These are phyloP conservation scores for Dasypogon diadema DNA, from an alignment of 2,888 invertebrate species.

Conservation along the genomic window DNA sequence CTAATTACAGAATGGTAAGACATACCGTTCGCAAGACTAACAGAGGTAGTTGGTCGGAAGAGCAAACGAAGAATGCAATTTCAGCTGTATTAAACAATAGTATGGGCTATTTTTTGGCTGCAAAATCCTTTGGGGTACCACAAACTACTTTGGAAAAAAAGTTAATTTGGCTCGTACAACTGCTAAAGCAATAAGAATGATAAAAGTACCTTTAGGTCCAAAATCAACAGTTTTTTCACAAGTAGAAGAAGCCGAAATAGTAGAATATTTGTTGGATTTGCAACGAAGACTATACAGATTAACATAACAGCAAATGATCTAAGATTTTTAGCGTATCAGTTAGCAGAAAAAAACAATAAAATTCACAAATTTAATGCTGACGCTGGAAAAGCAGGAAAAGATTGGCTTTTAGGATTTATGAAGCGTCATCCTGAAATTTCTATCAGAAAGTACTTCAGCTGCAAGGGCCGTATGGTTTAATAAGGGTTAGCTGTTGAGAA, in stretches of 20 bases:
- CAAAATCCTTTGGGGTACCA: too few species aligned
- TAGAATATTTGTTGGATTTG: background rate
- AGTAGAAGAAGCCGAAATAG: background rate
- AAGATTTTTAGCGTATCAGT: conserved; percentile 16
- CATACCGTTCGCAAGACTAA: too few species aligned
- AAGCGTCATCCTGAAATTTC: conserved; percentile 18
- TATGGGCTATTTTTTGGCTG: too few species aligned
- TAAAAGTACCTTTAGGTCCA: background rate
- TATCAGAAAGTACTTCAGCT: conserved; percentile 21
- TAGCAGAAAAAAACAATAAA: conserved; percentile 28
- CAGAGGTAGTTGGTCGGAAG: too few species aligned
- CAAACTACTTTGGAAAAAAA: background rate
- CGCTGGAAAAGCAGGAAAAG: conserved; percentile 12
- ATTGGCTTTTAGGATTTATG: conserved; percentile 32
- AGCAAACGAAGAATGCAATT: too few species aligned
- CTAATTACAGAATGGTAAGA: too few species aligned
- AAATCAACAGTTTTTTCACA: background rate
- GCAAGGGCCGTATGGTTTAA: conserved; percentile 19
- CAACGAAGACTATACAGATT: background rate
- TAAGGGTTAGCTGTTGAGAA: background rate
- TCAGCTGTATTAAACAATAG: too few species aligned
- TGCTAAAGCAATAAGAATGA: background rate
- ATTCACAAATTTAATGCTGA: conserved; percentile 2
- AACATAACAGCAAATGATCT: conserved; percentile 35
- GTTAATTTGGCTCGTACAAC: background rate